These are phyloP conservation scores for Sarcophaga bullata DNA, from an alignment of 1,140 invertebrate genomes.

Conservation along the genomic window DNA sequence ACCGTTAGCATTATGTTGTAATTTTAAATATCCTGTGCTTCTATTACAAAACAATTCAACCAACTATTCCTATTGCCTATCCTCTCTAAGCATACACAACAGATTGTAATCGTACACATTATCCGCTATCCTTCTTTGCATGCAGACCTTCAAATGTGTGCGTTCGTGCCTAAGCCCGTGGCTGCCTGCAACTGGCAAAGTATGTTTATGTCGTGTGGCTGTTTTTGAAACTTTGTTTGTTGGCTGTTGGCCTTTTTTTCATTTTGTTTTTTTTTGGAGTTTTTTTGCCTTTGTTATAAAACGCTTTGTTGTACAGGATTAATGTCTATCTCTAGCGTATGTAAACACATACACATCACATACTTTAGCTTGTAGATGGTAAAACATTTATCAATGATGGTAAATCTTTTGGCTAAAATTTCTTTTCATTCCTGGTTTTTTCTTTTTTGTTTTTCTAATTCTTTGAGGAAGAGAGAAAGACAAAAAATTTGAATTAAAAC, in stretches of 20 bases:
- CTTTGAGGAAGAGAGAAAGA: neutral
- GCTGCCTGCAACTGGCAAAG: neutral
- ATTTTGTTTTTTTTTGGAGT: neutral
- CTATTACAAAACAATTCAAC: neutral
- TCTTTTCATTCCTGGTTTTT: too few species aligned
- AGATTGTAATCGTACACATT: too few species aligned
- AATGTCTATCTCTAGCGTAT: neutral
- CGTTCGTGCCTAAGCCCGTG: neutral
- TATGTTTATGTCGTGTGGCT: neutral
- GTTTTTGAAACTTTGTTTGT: constrained; percentile 33
- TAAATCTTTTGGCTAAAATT: constrained; percentile 36
- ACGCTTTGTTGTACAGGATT: constrained; percentile 24
- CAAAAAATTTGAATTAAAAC: neutral
- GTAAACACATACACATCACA: neutral
- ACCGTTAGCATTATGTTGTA: constrained; percentile 37
- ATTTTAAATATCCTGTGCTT: constrained; percentile 34
- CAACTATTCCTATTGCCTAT: too few species aligned
- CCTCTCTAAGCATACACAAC: too few species aligned
- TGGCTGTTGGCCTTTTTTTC: constrained; percentile 37
- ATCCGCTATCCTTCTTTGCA: too few species aligned
- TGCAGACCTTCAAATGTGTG: neutral
- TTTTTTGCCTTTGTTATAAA: constrained; percentile 34
- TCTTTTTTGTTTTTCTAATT: too few species aligned
- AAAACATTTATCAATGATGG: constrained; percentile 40
- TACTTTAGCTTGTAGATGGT: constrained; percentile 9